These are phyloP conservation scores for Psix sp. DNA, from an alignment of 1,140 invertebrate genomes.

Conservation along the genomic window DNA sequence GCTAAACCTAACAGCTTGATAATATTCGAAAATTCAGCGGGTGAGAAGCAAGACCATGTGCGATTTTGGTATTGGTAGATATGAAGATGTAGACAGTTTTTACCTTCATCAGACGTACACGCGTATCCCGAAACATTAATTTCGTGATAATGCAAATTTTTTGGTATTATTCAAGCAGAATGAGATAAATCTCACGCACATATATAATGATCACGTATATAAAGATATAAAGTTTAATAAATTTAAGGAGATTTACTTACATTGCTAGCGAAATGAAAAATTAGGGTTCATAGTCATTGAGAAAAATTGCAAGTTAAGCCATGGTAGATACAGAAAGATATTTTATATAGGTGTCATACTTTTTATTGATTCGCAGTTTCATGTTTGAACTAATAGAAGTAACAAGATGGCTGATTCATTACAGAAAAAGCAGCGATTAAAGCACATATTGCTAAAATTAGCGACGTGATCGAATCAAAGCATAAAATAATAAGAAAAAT, in stretches of 20 bases:
- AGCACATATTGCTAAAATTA: no score
- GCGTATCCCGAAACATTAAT: conserved; percentile 69
- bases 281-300: conserved; percentile 5
- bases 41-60: conserved; percentile 67
- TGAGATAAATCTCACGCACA: conserved; percentile 68
- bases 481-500: no score
- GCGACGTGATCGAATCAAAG: no score
- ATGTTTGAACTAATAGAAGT: no score
- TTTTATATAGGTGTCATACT: no score
- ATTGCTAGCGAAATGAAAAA: conserved; percentile 31
- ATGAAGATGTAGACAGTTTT: conserved; percentile 67
- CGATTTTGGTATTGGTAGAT: conserved; percentile 64
- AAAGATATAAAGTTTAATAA: conserved; percentile 65
- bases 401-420: no score
- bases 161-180: conserved; percentile 70
- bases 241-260: conserved; percentile 61
- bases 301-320: conserved; percentile 46
- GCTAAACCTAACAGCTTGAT: conserved; percentile 63
- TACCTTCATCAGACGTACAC: conserved; percentile 70
- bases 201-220: conserved; percentile 67
- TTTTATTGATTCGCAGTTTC: no score
- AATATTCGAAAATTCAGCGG: conserved; percentile 71
- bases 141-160: conserved; percentile 71
- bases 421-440: no score
- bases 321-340: conserved; percentile 41